phyloP scores from a whole-genome alignment of 2,113 vertebrate species.

The Ceyx margarethae region DNA sequence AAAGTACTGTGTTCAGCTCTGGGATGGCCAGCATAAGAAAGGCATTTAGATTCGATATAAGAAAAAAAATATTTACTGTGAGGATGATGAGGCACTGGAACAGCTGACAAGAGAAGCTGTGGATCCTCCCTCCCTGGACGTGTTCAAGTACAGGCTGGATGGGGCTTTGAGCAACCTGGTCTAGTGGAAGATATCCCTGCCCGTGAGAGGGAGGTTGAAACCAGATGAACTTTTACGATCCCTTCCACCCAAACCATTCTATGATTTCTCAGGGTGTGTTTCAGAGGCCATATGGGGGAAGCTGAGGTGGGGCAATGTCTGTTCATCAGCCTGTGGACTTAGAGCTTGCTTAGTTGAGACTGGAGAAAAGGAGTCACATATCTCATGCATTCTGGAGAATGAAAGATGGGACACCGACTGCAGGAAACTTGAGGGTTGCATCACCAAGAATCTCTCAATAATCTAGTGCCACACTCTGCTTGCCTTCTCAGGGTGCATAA shows the following conservation, averaged over 20 bases:
- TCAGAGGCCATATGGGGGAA: background rate
- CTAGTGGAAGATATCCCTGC: too few species aligned
- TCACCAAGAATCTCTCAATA: background rate
- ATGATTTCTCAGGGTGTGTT: background rate
- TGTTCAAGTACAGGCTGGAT: too few species aligned
- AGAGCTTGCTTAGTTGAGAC: background rate
- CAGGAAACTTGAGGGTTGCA: rapidly evolving
- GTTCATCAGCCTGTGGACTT: background rate
- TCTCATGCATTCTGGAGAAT: background rate
- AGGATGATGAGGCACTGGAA: too few species aligned
- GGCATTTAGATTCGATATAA: background rate
- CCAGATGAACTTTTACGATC: too few species aligned
- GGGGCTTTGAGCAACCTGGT: too few species aligned
- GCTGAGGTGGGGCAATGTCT: background rate
- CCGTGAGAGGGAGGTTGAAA: too few species aligned
- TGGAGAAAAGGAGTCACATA: background rate
- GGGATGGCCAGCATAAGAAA: background rate
- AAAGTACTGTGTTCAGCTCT: background rate
- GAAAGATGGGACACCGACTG: background rate
- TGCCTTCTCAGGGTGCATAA: background rate
- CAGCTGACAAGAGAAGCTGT: too few species aligned
- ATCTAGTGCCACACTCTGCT: background rate
- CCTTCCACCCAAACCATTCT: background rate
- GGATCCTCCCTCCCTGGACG: too few species aligned
- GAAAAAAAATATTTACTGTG: background rate